These are phyloP conservation scores for Nyctibius grandis DNA, from an alignment of 2,797 vertebrate species.

Conservation along the genomic window DNA sequence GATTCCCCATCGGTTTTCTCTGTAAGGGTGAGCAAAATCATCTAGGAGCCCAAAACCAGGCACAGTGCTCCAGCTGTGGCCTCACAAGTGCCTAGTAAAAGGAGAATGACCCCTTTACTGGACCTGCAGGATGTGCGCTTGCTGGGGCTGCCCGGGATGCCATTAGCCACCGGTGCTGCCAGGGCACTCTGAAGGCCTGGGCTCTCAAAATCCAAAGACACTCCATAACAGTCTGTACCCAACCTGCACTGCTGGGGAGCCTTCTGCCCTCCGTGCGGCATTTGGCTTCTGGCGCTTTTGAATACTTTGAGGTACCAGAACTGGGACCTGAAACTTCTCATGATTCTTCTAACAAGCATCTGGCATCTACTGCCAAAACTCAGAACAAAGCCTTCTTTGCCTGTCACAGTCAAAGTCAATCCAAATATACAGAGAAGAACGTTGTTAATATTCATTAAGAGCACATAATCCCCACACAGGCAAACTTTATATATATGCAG, in stretches of 20 bases:
- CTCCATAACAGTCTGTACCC: too few species aligned
- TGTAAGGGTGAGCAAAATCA: neutral
- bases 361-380: neutral
- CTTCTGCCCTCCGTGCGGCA: fast-evolving
- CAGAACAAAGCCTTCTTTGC: neutral
- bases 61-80: neutral
- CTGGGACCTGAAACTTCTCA: neutral
- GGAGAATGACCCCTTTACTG: neutral
- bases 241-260: neutral
- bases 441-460: neutral
- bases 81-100: neutral
- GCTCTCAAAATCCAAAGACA: fast-evolving
- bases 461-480: neutral
- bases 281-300: neutral
- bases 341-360: neutral
- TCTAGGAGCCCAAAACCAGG: neutral
- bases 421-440: neutral
- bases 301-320: neutral
- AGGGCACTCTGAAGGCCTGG: neutral
- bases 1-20: neutral
- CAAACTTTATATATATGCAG: neutral
- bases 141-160: neutral
- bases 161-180: neutral
- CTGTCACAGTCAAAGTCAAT: neutral
- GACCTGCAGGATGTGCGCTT: neutral